These are phyloP conservation scores for Ctenodactylus gundi DNA, from an alignment of 2,113 vertebrate species.

Conservation along the genomic window DNA sequence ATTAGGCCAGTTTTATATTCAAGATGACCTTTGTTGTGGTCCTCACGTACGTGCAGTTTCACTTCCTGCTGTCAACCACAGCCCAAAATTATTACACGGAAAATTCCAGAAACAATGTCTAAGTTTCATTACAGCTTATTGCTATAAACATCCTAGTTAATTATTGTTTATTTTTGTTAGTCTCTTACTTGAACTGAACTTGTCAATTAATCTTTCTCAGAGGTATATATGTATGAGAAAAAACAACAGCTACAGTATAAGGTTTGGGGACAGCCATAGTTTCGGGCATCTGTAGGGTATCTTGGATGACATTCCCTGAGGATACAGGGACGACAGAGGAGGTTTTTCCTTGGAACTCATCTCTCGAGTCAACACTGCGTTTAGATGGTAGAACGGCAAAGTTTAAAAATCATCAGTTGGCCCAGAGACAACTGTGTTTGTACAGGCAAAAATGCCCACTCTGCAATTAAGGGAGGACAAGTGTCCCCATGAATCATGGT, in stretches of 20 bases:
- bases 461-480: not conserved
- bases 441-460: not conserved
- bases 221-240: not conserved
- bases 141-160: not conserved
- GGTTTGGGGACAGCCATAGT: not conserved
- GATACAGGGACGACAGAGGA: not conserved
- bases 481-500: not conserved
- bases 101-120: not conserved
- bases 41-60: not conserved
- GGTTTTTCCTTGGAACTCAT: not conserved
- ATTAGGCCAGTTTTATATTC: not conserved
- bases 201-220: not conserved
- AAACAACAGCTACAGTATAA: not conserved
- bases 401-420: conserved; percentile 43
- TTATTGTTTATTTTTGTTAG: not conserved
- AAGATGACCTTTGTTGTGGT: not conserved
- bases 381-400: conserved; percentile 24
- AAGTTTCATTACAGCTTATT: not conserved
- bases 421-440: not conserved
- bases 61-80: not conserved
- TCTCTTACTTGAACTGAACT: not conserved
- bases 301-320: not conserved
- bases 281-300: not conserved
- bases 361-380: not conserved
- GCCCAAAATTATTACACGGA: not conserved